Evolutionary conservation across 1,140 invertebrate species (phyloP), one percentile per base, ranked within the genome.

Genomic region (Drosophila bocqueti): DNA sequence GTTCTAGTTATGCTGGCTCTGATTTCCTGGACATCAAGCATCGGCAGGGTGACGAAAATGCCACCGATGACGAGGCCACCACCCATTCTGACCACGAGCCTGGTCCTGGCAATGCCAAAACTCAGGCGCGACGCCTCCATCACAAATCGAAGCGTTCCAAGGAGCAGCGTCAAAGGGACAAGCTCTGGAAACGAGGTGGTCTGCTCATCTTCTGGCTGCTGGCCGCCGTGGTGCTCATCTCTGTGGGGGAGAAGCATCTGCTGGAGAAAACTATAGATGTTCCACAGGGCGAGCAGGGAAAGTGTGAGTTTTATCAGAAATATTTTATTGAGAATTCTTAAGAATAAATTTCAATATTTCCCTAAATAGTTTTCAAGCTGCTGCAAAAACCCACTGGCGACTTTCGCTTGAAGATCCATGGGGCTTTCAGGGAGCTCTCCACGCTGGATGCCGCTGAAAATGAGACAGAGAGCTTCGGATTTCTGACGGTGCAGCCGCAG

Each of bases 21-120:
- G 91, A 92, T 59, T 91, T 78, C 45, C 60, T 87, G 47, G 90
- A 69, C 34, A 79, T 85, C 0, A 81, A 82, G 21, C 29, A 21
- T 9, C 69, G 54, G 34, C 55, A 63, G 1, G 50, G 57, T 4
- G 79, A 82, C 0, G 86, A 91, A 4, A 81, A 79, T 26, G 79
- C 69, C 29, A 90, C 91, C 29, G 91, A 92, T 55, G 91, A 85
- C 46, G 91, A 92, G 68, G 91, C 65, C 21, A 87, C 78, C 11
- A 87, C 81, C 13, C 91, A 92, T 21, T 92, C 91, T n/a, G 91
- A 92, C n/a, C 82, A 83, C 29, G 91, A 92, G 9, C 18, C 78
- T 55, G 86, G 84, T 7, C 84, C 84, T 0, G 77, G 84, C 0
- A 92, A 91, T 75, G 81, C 90, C 42, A 91, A 91, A 26, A 54